These are phyloP conservation scores for Pantherophis vulpinus DNA, from an alignment of 2,797 vertebrate species.

Conservation along the genomic window DNA sequence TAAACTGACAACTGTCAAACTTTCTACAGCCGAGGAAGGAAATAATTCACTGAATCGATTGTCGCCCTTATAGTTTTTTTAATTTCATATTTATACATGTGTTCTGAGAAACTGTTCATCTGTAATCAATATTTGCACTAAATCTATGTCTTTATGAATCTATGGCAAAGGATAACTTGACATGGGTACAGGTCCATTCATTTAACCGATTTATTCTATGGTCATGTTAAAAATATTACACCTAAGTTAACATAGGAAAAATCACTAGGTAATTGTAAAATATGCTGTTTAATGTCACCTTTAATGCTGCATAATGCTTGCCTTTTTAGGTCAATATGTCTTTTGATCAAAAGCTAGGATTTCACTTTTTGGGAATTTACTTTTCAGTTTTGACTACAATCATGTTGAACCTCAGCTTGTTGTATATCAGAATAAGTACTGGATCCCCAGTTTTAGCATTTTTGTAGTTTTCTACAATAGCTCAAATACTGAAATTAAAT, in stretches of 20 bases:
- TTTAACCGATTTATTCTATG: slow-evolving; percentile 21
- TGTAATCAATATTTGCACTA: slow-evolving; percentile 31
- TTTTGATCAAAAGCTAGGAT: slow-evolving; percentile 56
- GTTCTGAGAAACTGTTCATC: slow-evolving; percentile 45
- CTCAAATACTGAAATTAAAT: slow-evolving; percentile 4
- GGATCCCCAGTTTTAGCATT: not conserved
- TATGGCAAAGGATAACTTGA: slow-evolving; percentile 35
- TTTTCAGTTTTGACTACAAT: slow-evolving; percentile 57
- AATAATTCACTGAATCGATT: slow-evolving; percentile 72
- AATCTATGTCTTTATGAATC: slow-evolving; percentile 37
- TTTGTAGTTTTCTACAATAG: slow-evolving; percentile 19
- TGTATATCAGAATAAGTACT: not conserved
- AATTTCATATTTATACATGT: not conserved
- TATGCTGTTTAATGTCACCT: slow-evolving; percentile 44
- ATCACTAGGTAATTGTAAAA: slow-evolving; percentile 35
- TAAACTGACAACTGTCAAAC: slow-evolving; percentile 80
- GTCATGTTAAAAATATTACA: slow-evolving; percentile 45
- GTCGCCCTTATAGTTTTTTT: slow-evolving; percentile 63
- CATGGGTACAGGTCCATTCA: slow-evolving; percentile 28
- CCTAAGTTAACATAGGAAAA: slow-evolving; percentile 43
- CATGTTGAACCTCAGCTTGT: slow-evolving; percentile 25
- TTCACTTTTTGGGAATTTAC: slow-evolving; percentile 37
- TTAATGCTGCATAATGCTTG: slow-evolving; percentile 53
- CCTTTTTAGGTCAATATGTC: slow-evolving; percentile 47
- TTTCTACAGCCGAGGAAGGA: slow-evolving; percentile 72